These are phyloP conservation scores for Lasioglossum oenotherae DNA, from an alignment of 2,888 invertebrate genomes.

Conservation along the genomic window DNA sequence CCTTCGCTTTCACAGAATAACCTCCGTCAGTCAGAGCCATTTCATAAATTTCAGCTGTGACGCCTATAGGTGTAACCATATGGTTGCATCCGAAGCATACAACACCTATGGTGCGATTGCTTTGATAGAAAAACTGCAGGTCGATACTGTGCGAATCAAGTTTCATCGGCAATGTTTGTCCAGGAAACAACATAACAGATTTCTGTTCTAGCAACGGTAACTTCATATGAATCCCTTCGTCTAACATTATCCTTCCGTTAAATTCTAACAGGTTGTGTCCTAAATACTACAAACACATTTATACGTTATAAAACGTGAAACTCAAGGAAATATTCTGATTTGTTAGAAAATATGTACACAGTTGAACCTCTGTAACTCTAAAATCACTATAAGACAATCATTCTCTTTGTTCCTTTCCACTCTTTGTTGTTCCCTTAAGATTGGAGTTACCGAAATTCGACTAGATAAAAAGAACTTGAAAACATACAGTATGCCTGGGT, in stretches of 20 bases:
- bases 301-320: constrained; percentile 6
- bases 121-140: constrained; percentile 87
- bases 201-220: constrained; percentile 87
- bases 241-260: constrained; percentile 88
- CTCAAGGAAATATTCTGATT: neutral
- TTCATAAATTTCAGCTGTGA: constrained; percentile 85
- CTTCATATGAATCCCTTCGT: constrained; percentile 85
- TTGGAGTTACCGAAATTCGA: neutral
- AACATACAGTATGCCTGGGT: constrained; percentile 86
- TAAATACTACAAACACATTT: constrained; percentile 85
- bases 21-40: constrained; percentile 85
- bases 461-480: neutral
- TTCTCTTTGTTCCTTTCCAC: neutral
- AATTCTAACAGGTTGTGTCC: constrained; percentile 87
- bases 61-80: constrained; percentile 71
- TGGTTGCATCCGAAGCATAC: constrained; percentile 85
- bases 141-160: constrained; percentile 86
- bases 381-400: neutral
- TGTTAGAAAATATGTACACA: neutral
- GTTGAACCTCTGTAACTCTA: neutral
- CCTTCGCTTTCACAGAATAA: constrained; percentile 90
- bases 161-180: constrained; percentile 91
- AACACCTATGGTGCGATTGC: constrained; percentile 88
- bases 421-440: neutral
- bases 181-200: constrained; percentile 90